Percentiles rank a stretch among this genome's conserved stretches.
phyloP scores from a whole-genome alignment of 2,888 invertebrate species.

The Papilio elwesi region DNA sequence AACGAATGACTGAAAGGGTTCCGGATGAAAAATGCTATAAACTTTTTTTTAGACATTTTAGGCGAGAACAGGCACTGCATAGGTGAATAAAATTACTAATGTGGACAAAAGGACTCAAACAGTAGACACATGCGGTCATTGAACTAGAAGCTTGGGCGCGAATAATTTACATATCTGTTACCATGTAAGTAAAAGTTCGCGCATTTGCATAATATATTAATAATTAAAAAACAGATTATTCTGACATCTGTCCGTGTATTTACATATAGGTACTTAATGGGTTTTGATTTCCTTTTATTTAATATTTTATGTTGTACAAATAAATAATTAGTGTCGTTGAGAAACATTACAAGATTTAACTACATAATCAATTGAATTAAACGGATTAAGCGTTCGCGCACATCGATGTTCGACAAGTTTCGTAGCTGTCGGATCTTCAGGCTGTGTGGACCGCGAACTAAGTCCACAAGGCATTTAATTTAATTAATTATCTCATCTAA shows the following conservation, averaged over 20 bases:
- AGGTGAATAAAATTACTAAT: neutral
- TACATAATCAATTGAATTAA: too few relatives aligned
- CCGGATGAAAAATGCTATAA: too few relatives aligned
- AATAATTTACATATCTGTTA: neutral
- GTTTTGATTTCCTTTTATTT: neutral
- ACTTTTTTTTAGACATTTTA: too few relatives aligned
- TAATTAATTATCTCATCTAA: too few relatives aligned
- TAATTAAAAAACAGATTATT: neutral
- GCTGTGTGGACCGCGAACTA: too few relatives aligned
- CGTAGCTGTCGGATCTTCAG: too few relatives aligned
- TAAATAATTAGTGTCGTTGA: neutral
- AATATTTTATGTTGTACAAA: neutral
- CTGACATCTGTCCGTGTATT: neutral
- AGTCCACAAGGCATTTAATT: too few relatives aligned
- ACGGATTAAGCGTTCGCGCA: too few relatives aligned
- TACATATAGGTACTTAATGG: neutral
- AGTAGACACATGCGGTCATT: neutral
- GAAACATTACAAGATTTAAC: neutral
- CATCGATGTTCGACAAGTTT: too few relatives aligned
- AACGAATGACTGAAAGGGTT: too few relatives aligned
- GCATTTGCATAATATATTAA: conserved; percentile 12
- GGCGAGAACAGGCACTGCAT: too few relatives aligned
- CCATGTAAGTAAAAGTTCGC: conserved; percentile 6
- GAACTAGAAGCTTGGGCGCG: conserved; percentile 9
- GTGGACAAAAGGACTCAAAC: neutral